phyloP scores from a whole-genome alignment of 2,888 invertebrate species.

The Torymus tubicola region DNA sequence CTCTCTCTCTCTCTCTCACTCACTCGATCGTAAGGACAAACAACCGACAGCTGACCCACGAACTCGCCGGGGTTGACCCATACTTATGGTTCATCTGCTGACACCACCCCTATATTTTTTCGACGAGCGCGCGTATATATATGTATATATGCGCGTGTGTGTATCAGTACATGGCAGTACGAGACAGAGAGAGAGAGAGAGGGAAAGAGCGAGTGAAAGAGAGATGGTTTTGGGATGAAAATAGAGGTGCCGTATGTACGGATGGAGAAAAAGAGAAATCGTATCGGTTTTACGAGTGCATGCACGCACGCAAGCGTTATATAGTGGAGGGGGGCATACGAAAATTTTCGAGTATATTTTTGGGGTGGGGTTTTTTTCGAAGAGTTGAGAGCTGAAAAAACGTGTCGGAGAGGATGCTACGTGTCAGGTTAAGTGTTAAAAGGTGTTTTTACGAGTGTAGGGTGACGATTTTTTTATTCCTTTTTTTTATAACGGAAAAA shows the following conservation, averaged over 20 bases:
- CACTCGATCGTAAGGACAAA: constrained; percentile 36
- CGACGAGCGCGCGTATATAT: not conserved
- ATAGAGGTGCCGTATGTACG: not conserved
- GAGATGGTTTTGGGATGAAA: constrained; percentile 23
- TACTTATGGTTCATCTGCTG: constrained; percentile 75
- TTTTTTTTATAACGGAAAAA: not conserved
- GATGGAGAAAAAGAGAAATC: not conserved
- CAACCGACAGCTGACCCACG: constrained; percentile 76
- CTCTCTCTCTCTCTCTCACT: constrained; percentile 15
- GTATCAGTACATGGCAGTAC: not conserved
- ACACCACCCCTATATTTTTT: constrained; percentile 65
- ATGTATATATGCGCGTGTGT: not conserved
- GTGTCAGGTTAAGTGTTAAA: not conserved
- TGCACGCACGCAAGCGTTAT: too few relatives aligned
- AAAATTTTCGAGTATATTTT: too few relatives aligned
- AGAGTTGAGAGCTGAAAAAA: too few relatives aligned
- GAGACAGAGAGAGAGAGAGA: too few relatives aligned
- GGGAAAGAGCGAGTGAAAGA: not conserved
- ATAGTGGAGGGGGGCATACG: too few relatives aligned
- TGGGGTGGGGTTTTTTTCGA: too few relatives aligned
- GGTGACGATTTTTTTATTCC: not conserved
- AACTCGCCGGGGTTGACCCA: constrained; percentile 70
- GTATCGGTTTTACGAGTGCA: constrained; percentile 5
- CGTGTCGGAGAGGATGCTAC: too few relatives aligned
- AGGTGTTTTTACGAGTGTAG: constrained; percentile 12